Percentiles rank a stretch among this genome's conserved stretches.
Conservation (phyloP, 1,140 invertebrate species). For the Eciton burchellii region DNA sequence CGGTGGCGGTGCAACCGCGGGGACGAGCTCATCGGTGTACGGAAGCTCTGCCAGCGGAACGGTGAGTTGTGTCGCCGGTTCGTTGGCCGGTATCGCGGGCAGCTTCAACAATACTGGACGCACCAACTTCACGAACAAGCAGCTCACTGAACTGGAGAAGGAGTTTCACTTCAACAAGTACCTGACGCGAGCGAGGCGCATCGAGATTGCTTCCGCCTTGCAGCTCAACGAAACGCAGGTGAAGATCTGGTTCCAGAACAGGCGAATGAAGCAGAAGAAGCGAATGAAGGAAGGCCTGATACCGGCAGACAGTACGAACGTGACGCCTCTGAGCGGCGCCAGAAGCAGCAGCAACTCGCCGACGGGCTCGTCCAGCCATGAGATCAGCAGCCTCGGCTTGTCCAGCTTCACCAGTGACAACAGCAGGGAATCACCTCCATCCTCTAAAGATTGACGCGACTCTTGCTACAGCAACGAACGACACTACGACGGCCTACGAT, state of each 20-base stretch:
- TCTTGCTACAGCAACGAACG: conserved; percentile 66
- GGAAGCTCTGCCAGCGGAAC: conserved; percentile 71
- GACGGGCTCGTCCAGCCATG: conserved; percentile 80
- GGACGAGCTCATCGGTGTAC: conserved; percentile 78
- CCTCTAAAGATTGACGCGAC: conserved; percentile 80
- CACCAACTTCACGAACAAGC: conserved; percentile 99
- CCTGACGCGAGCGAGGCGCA: conserved; percentile 96
- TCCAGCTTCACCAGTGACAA: conserved; percentile 80
- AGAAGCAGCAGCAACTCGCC: conserved; percentile 85
- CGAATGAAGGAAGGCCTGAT: conserved; percentile 96
- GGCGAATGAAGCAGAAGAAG: conserved; percentile 97
- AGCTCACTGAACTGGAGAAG: conserved; percentile 99
- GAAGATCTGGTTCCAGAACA: conserved; percentile 94
- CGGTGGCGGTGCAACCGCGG: conserved; percentile 79
- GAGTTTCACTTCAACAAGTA: conserved; percentile 99
- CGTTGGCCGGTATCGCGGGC: conserved; percentile 76
- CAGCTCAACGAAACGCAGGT: conserved; percentile 98
- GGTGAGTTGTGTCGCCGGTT: conserved; percentile 77
- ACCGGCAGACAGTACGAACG: conserved; percentile 86
- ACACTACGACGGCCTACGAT: conserved; percentile 56
- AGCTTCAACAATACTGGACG: conserved; percentile 93
- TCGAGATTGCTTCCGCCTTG: conserved; percentile 98
- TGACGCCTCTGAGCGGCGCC: conserved; percentile 72
- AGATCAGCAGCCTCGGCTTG: conserved; percentile 72
- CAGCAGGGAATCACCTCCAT: conserved; percentile 81